Conservation (phyloP, 1,140 invertebrate genomes). For the Solenopsis invicta region DNA sequence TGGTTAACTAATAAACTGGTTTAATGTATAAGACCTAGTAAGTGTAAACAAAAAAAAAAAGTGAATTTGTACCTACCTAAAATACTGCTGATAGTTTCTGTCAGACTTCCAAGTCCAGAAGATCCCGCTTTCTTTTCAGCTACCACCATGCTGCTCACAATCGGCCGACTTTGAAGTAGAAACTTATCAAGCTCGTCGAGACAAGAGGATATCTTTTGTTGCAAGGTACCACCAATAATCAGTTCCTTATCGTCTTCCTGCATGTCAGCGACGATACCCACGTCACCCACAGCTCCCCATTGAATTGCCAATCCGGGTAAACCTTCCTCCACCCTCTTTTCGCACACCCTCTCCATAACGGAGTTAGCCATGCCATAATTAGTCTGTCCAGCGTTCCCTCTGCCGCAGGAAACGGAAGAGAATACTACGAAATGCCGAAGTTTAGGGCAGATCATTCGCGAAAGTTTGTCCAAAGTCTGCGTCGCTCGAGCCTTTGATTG, state of each 20-base stretch:
- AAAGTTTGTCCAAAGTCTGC: slow-evolving; percentile 3
- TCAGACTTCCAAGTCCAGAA: neutral
- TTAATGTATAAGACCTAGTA: too few species aligned
- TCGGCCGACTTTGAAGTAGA: neutral
- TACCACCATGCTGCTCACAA: neutral
- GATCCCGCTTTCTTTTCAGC: neutral
- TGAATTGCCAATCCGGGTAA: slow-evolving; percentile 88
- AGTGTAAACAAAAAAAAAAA: too few species aligned
- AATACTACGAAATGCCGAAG: neutral
- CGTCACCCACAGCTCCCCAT: slow-evolving; percentile 89
- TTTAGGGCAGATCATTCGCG: neutral
- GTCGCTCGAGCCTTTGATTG: neutral
- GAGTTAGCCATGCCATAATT: slow-evolving; percentile 90
- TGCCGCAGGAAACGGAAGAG: slow-evolving; percentile 89
- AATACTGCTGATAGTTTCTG: neutral
- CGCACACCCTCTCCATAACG: slow-evolving; percentile 89
- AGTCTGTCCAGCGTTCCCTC: slow-evolving; percentile 93
- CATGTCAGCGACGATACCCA: slow-evolving; percentile 89
- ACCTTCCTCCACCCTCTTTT: slow-evolving; percentile 79
- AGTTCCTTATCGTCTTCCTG: slow-evolving; percentile 90
- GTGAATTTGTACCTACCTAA: neutral
- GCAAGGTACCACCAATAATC: slow-evolving; percentile 88
- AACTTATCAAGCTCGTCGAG: neutral
- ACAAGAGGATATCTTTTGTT: neutral
- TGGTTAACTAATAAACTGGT: too few species aligned